These are phyloP conservation scores for Conomelus anceps DNA, from an alignment of 2,888 invertebrate species.

Conservation along the genomic window DNA sequence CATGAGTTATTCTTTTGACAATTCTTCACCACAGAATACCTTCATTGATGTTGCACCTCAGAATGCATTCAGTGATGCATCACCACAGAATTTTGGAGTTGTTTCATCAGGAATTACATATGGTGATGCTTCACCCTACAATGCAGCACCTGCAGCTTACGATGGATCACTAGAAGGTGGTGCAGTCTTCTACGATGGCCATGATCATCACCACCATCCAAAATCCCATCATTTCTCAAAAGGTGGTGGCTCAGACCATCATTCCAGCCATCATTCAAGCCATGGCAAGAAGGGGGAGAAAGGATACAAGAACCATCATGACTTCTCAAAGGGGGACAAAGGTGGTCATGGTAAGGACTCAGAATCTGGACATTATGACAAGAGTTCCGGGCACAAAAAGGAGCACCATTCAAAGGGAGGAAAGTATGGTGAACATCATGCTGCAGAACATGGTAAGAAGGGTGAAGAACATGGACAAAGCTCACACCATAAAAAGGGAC, in stretches of 20 bases:
- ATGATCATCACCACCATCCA: conserved; percentile 25
- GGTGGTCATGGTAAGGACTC: conserved; percentile 62
- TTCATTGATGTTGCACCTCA: background rate
- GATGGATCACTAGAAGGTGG: background rate
- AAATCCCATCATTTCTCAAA: conserved; percentile 34
- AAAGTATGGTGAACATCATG: conserved; percentile 58
- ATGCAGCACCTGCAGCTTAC: background rate
- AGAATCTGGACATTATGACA: conserved; percentile 55
- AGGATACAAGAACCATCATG: conserved; percentile 55
- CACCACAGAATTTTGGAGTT: too few relatives aligned
- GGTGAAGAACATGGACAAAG: conserved; percentile 63
- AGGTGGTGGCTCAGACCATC: conserved; percentile 51
- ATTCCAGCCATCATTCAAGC: conserved; percentile 49
- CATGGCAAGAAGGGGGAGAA: conserved; percentile 57
- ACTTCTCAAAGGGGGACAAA: conserved; percentile 54
- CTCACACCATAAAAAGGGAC: conserved; percentile 67
- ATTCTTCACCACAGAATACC: background rate
- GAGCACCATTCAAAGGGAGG: conserved; percentile 55
- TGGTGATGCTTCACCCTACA: background rate
- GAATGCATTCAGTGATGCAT: background rate
- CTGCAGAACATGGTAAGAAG: conserved; percentile 58
- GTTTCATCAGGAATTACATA: too few relatives aligned
- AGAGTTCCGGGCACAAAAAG: conserved; percentile 55
- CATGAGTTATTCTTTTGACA: background rate
- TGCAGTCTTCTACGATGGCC: background rate